Percentiles rank a stretch among this genome's conserved stretches.
Conservation (phyloP, 2,888 invertebrate species). For the Tromatobia lineatoria region DNA sequence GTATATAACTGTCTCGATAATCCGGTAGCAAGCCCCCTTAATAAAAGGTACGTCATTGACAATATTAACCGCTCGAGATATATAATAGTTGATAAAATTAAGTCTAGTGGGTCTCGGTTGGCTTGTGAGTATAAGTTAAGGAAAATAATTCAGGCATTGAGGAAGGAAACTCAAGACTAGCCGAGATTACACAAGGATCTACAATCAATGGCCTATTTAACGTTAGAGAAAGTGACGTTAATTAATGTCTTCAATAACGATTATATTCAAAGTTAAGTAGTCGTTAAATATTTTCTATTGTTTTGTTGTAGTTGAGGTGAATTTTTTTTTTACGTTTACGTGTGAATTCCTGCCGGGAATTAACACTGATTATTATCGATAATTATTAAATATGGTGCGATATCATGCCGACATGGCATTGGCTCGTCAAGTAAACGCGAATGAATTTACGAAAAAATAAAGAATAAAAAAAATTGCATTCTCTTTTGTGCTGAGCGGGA, state of each 20-base stretch:
- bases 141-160: conserved; percentile 16
- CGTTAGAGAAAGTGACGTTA: conserved; percentile 75
- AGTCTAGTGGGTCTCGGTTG: conserved; percentile 69
- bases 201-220: conserved; percentile 81
- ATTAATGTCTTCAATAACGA: conserved; percentile 76
- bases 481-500: conserved; percentile 69
- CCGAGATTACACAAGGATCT: conserved; percentile 70
- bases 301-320: conserved; percentile 31
- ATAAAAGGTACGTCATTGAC: conserved; percentile 75
- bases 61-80: conserved; percentile 76
- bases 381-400: conserved; percentile 47
- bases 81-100: conserved; percentile 71
- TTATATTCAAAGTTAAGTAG: conserved; percentile 68
- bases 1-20: conserved; percentile 34
- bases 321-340: conserved; percentile 15
- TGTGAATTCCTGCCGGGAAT: conserved; percentile 40
- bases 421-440: conserved; percentile 24
- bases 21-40: conserved; percentile 66
- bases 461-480: conserved; percentile 42
- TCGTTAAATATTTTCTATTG: conserved; percentile 49
- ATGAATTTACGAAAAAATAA: conserved; percentile 40
- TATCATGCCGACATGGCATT: conserved; percentile 23
- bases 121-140: conserved; percentile 44
- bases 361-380: conserved; percentile 37
- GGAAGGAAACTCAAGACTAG: conserved; percentile 59